Base-by-base conservation (phyloP, 2,113 vertebrate species). In the Catagonus wagneri region DNA sequence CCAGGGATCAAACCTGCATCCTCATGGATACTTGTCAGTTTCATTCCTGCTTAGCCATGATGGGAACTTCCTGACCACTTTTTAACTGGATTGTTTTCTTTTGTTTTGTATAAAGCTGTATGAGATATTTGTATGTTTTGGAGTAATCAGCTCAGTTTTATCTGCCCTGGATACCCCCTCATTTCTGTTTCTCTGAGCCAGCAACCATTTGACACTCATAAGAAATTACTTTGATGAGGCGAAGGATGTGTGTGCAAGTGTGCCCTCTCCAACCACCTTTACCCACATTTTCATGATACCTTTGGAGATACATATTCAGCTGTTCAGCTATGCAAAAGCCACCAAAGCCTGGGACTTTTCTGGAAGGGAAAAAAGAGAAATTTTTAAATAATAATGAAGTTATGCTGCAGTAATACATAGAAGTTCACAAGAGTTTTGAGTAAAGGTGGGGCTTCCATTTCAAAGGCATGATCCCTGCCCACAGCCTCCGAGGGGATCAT, bases 271-370 rank as follows among this genome's bases (percentile, higher is more conserved):
- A 93, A 32, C 44, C 58, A 27, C 32, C 27, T 68, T 76, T 56
- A 58, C 36, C 83, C 80, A 60, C 32, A 27, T 12, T 97, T 98
- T 97, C 91, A 97, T 3, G 27, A 2, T 93, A 89, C 93, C 94
- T 98, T 95, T 96, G 95, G 96, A 98, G 96, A 96, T 54, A 39
- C 25, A 76, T 34, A 84, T 15, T 54, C 83, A 95, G 75, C 96
- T 98, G 85, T 96, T 98, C 93, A 74, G 83, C 96, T 86, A 32
- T 74, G 71, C 89, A 66, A 97, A 96, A 97, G 87, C 95, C 72
- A 94, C 91, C 12, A 4, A 95, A 95, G 86, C 65, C 92, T 96
- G 89, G 27, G 83, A 50, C 84, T 85, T 83, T 86, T 29, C 58
- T 93, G 95, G 97, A 88, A 63, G 83, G 79, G 10, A 50, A 6